Percentiles rank a stretch among this genome's conserved stretches.
Evolutionary conservation across 2,888 invertebrate genomes (phyloP).

Genomic region (Nasonovia ribisnigri): DNA sequence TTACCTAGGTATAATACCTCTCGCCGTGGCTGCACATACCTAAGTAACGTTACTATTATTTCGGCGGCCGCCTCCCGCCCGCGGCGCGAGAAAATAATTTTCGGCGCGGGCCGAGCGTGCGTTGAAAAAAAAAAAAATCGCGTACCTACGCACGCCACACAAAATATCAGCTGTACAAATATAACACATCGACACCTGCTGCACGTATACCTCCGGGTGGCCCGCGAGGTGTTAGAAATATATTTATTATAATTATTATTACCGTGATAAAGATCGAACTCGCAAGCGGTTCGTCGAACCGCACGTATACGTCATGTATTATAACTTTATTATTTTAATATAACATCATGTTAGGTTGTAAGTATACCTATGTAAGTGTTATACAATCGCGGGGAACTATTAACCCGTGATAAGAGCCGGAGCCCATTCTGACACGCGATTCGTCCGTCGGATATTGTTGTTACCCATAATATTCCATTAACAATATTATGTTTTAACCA

Average conservation of each 20-base stretch:
- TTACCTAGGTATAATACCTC: not conserved
- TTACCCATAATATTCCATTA: not conserved
- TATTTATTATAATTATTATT: not conserved
- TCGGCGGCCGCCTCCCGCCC: not conserved
- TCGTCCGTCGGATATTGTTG: not conserved
- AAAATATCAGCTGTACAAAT: slow-evolving; percentile 25
- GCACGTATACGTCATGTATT: not conserved
- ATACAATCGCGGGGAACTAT: not conserved
- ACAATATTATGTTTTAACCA: not conserved
- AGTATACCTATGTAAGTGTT: not conserved
- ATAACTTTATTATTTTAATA: too few relatives aligned
- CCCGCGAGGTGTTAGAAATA: not conserved
- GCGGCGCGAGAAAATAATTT: not conserved
- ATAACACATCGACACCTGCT: not conserved
- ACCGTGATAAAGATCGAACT: not conserved
- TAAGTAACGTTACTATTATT: not conserved
- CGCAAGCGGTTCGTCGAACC: not conserved
- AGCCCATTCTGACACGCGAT: not conserved
- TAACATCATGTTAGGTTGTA: not conserved
- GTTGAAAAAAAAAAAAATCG: not conserved
- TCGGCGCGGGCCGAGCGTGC: not conserved
- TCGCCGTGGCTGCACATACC: not conserved
- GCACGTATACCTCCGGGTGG: not conserved
- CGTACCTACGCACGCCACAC: not conserved
- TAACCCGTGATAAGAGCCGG: not conserved